Evolutionary conservation across 1,140 invertebrate species (phyloP).

Genomic region (Ectropis grisescens): DNA sequence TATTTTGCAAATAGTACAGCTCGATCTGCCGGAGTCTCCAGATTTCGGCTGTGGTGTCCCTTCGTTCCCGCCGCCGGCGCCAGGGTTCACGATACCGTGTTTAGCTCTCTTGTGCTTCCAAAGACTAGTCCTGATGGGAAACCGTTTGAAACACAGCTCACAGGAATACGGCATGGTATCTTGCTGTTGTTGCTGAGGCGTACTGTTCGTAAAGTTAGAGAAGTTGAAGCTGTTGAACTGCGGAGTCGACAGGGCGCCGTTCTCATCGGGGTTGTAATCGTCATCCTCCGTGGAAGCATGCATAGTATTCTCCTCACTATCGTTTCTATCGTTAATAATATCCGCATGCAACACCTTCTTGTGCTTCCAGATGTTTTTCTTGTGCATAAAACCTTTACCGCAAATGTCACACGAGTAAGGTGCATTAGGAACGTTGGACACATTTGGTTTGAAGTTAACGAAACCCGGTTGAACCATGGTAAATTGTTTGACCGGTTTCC

Average conservation of each 20-base stretch:
- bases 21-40: conserved; percentile 31
- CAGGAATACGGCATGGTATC: conserved; percentile 45
- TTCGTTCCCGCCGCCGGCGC: conserved; percentile 21
- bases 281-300: conserved; percentile 63
- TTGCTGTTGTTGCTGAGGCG: conserved; percentile 23
- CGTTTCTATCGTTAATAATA: conserved; percentile 41
- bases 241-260: conserved; percentile 53
- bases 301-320: conserved; percentile 58
- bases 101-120: conserved; percentile 69
- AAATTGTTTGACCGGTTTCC: conserved; percentile 51
- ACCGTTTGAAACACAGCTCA: conserved; percentile 61
- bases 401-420: conserved; percentile 73
- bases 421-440: conserved; percentile 44
- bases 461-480: conserved; percentile 39
- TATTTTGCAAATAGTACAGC: conserved; percentile 68
- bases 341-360: conserved; percentile 67
- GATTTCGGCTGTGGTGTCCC: conserved; percentile 13
- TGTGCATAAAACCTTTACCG: conserved; percentile 71
- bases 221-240: conserved; percentile 68
- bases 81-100: conserved; percentile 56
- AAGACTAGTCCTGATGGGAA: conserved; percentile 59
- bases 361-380: conserved; percentile 70
- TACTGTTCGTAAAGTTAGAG: conserved; percentile 35
- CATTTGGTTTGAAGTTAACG: conserved; percentile 37
- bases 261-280: conserved; percentile 57